Base-by-base conservation (phyloP, 2,113 vertebrate genomes). In the Diglossa brunneiventris region DNA sequence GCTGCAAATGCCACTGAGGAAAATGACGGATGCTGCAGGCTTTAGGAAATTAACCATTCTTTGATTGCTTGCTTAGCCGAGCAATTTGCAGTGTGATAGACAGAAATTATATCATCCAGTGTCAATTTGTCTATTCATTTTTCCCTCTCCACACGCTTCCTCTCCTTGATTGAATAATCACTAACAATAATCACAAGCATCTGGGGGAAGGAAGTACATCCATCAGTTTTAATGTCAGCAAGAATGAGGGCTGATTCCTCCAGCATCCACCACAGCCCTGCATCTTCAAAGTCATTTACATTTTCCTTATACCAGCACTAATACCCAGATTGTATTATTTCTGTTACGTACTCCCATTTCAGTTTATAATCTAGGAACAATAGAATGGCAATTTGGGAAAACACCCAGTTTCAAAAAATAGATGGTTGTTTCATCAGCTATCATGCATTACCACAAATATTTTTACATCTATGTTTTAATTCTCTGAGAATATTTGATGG, bases 131-230 rank as follows among this genome's bases (percentile, higher is more conserved):
- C 91, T 95, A 93, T 96, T 95, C 92, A 89, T 83, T 92, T 95
- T 85, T 82, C 63, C 82, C 87, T 95, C 94, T 97, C 92, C 82
- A 92, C 90, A 70, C 77, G 76, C 94, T 97, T 91, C 88, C 87
- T 89, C 87, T 59, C 67, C 92, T 95, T 94, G 92, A 96, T 95
- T 92, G 92, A 94, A 94, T 97, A 97, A 96, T 96, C 89, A 95
- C 89, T 87, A 86, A 79, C 87, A 89, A 95, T 96, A 95, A 95
- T 96, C 92, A 86, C 89, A 78, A 90, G 93, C 93, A 96, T 93
- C 96, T 97, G 96, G 59, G 82, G 86, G 94, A 93, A 95, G 87
- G 92, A 97, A 97, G 94, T 91, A 22, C 72, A 92, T 90, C 83
- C 87, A 93, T 95, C 85, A 52, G 74, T 81, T 94, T 95, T 90